A percentile compares a stretch with the other conserved stretches of the same genome.
These are phyloP conservation scores for Anolis sagrei DNA, from an alignment of 2,113 vertebrate species.

Conservation along the genomic window DNA sequence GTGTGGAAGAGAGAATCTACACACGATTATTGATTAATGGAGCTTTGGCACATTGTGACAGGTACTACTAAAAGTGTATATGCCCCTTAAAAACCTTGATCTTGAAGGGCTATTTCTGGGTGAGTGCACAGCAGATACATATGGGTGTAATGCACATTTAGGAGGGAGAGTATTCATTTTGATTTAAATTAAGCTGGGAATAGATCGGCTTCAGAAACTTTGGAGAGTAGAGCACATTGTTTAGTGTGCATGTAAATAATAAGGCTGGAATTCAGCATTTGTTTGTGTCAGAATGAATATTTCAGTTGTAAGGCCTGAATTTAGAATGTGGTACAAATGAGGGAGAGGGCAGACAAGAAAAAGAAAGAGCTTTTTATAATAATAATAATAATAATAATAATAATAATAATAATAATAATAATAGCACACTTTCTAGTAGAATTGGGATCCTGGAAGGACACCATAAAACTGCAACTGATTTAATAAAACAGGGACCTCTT, in stretches of 20 bases:
- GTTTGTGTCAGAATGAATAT: background rate
- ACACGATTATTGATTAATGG: constrained; percentile 46
- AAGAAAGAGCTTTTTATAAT: background rate
- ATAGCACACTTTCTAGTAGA: too few relatives aligned
- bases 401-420: too few relatives aligned
- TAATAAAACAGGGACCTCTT: background rate
- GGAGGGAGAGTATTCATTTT: background rate
- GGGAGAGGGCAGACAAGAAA: background rate
- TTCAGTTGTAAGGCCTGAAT: background rate
- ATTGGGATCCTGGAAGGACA: too few relatives aligned
- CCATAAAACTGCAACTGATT: too few relatives aligned
- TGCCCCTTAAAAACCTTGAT: background rate
- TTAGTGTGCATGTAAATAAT: background rate
- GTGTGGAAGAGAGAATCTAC: too few relatives aligned
- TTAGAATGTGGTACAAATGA: background rate
- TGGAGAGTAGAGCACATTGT: too few relatives aligned
- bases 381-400: too few relatives aligned
- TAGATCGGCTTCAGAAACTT: too few relatives aligned
- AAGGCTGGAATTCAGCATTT: background rate
- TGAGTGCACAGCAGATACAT: constrained; percentile 5
- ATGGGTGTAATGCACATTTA: background rate
- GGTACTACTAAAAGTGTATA: constrained; percentile 50
- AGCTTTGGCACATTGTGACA: constrained; percentile 27
- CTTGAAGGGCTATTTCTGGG: constrained; percentile 1
- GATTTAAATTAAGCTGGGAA: background rate